Conservation (phyloP, 2,113 vertebrate genomes). For the Brachyhypopomus gauderio region DNA sequence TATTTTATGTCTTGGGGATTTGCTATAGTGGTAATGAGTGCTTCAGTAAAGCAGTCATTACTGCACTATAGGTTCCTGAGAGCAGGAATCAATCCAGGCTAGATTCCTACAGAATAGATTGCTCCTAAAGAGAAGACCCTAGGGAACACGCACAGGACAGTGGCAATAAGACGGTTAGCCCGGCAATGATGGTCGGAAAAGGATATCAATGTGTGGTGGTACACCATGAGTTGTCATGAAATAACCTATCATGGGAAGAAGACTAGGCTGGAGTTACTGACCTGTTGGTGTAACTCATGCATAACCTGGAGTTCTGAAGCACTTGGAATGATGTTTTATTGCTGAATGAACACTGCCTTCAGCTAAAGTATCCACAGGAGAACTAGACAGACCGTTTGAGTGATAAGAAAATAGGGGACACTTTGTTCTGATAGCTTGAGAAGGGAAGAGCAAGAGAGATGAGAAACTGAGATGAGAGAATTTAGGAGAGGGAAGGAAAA, state of each 20-base stretch:
- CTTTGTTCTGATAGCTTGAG: neutral
- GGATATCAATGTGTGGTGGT: neutral
- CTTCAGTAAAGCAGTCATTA: neutral
- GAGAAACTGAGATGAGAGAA: neutral
- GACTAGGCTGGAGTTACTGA: neutral
- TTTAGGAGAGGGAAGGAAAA: neutral
- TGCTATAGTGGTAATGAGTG: neutral
- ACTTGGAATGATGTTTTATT: no score
- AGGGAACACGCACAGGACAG: constrained; percentile 6
- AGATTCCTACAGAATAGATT: constrained; percentile 5
- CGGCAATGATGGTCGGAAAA: neutral
- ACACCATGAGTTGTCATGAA: neutral
- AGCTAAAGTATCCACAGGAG: no score
- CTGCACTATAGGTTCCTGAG: neutral
- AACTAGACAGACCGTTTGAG: no score
- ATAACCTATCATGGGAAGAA: neutral
- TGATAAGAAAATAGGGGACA: neutral
- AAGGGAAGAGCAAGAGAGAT: neutral
- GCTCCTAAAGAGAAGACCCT: constrained; percentile 1
- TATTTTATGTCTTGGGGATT: neutral
- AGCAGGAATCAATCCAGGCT: constrained; percentile 28
- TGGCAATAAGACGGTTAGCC: neutral
- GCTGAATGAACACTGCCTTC: no score
- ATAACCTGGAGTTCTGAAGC: no score
- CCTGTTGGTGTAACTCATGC: no score